phyloP scores from a whole-genome alignment of 2,888 invertebrate genomes.

The Ophioninae sp. region DNA sequence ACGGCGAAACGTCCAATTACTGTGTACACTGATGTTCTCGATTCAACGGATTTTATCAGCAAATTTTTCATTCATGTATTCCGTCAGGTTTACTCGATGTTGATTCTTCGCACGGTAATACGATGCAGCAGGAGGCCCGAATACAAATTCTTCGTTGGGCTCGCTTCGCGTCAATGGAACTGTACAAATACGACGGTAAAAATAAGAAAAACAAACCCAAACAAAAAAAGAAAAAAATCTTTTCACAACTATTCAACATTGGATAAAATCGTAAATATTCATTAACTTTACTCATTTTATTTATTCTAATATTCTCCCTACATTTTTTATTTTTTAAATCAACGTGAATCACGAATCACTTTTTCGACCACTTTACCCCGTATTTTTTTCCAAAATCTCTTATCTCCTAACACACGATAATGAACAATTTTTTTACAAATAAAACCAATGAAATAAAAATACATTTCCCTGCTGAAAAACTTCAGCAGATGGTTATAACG shows the following conservation, averaged over 20 bases:
- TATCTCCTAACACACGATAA: no score
- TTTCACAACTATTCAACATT: not conserved
- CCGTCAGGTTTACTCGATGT: not conserved
- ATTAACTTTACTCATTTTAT: no score
- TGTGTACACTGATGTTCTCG: constrained; percentile 27
- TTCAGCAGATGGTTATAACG: not conserved
- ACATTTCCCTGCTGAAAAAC: not conserved
- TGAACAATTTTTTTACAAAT: no score
- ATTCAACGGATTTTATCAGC: constrained; percentile 46
- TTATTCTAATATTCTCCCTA: no score
- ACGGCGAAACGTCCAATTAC: constrained; percentile 43
- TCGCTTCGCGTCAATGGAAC: not conserved
- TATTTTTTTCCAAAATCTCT: no score
- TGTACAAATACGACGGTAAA: not conserved
- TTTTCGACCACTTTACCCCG: no score
- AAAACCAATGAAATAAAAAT: not conserved
- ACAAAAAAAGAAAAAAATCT: not conserved
- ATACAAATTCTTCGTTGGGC: not conserved
- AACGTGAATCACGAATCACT: no score
- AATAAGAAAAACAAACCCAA: not conserved
- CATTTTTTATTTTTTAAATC: no score
- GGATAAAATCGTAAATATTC: not conserved
- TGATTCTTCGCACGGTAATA: constrained; percentile 18
- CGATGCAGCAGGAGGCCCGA: not conserved
- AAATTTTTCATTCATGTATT: constrained; percentile 48